Base-by-base conservation (phyloP, 1,140 invertebrate genomes). In the Zeugodacus cucurbitae region DNA sequence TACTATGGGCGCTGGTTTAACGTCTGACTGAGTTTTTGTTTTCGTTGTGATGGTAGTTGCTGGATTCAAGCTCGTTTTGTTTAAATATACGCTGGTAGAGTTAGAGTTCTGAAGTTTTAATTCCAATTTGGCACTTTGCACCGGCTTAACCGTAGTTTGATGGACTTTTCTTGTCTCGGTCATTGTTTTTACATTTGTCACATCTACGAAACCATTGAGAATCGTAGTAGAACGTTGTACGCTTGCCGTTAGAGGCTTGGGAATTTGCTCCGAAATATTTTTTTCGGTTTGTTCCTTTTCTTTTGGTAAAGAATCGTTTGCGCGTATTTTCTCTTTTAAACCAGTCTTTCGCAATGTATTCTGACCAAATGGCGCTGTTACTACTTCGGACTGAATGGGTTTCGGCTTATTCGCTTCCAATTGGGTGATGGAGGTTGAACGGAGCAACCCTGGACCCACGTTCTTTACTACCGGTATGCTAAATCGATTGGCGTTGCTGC, bases 241-340 rank as follows among this genome's bases (percentile, higher is more conserved):
- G 0, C 88, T 90, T 1, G 90, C 87, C 32, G 91, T 89, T 86
- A 87, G 22, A 6, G 22, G 6, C 26, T 37, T 22, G 86, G 54
- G 67, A 89, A 26, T 88, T 62, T 17, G 89, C 22, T 90, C 67
- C 32, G 48, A 41, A 32, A 22, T n/a, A n/a, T 34, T 41, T 4
- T 7, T 74, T n/a, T 87, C 22, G 89, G n/a, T 54, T 86, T 26
- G 90, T 85, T 91, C 89, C 86, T 92, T 89, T 88, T 91, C 88
- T 11, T 92, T 89, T 89, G 90, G 70, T 85, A 90, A 41, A 10
- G 44, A 90, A 88, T 92, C 91, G 37, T 88, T 89, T 86, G 91
- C 92, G 86, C 93, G 86, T 89, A 93, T 93, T 86, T 91, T 92
- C 86, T 93, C 92, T 88, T 93, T 93, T 57, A 93, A 90, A 10